phyloP scores from a whole-genome alignment of 2,797 vertebrate genomes.

The Cryptoprocta ferox region DNA sequence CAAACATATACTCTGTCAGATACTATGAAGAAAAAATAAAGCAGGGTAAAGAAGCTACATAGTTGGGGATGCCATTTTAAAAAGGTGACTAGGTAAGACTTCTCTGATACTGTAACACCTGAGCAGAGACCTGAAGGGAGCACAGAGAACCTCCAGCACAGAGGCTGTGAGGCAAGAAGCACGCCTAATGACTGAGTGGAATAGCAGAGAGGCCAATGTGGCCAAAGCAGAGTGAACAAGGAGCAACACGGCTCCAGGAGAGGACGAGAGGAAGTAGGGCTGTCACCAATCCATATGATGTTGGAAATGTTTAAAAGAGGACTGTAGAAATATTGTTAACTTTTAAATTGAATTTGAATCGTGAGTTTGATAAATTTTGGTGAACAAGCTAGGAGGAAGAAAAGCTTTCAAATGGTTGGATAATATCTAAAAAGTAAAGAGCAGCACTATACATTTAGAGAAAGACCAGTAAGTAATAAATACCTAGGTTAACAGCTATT shows the following conservation, averaged over 20 bases:
- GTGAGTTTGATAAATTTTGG: constrained; percentile 15
- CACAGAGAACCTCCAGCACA: neutral
- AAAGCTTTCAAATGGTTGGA: neutral
- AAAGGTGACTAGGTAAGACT: neutral
- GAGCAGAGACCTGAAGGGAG: neutral
- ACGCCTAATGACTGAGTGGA: neutral
- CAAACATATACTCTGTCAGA: neutral
- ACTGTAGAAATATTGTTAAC: neutral
- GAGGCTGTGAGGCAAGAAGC: neutral
- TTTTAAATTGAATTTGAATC: neutral
- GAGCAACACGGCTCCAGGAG: neutral
- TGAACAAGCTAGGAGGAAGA: neutral
- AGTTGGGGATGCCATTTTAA: neutral
- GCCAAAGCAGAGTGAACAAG: neutral
- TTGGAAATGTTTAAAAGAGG: constrained; percentile 5
- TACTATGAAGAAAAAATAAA: neutral
- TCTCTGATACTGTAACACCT: neutral
- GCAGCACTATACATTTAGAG: neutral
- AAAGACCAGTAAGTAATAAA: neutral
- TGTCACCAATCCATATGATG: neutral
- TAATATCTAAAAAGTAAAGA: neutral
- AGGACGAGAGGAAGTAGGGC: neutral
- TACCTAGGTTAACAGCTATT: neutral
- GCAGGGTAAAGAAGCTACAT: neutral
- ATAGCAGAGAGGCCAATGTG: neutral